A percentile compares a stretch with the other conserved stretches of the same genome.
phyloP scores from a whole-genome alignment of 2,797 vertebrate genomes.

The Coilia nasus region DNA sequence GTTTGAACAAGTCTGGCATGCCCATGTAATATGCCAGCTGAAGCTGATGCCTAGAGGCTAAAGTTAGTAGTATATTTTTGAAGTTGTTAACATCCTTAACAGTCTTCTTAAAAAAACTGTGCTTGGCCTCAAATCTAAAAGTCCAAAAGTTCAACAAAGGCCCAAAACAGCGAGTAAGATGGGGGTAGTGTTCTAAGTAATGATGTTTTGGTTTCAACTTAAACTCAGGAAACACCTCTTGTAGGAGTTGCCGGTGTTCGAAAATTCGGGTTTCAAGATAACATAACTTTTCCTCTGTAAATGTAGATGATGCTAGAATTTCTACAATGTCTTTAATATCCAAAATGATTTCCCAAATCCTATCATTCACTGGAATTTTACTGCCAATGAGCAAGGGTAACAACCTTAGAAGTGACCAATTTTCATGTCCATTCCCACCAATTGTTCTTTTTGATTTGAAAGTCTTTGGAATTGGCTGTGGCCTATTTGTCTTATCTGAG shows the following conservation, averaged over 20 bases:
- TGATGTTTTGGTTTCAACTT: constrained; percentile 38
- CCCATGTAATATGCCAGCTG: constrained; percentile 43
- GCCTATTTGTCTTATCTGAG: constrained; percentile 39
- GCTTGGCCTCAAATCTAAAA: constrained; percentile 29
- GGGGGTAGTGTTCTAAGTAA: constrained; percentile 34
- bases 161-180: constrained; percentile 44
- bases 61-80: constrained; percentile 44
- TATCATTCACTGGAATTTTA: constrained; percentile 32
- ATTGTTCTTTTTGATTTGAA: constrained; percentile 38
- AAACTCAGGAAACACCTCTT: constrained; percentile 33
- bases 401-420: constrained; percentile 25
- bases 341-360: constrained; percentile 41
- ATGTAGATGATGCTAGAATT: constrained; percentile 34
- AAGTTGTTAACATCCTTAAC: constrained; percentile 38
- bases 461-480: constrained; percentile 27
- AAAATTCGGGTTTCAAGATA: constrained; percentile 31
- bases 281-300: constrained; percentile 47
- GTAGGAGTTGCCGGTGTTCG: constrained; percentile 34
- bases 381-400: constrained; percentile 26
- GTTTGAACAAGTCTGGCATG: constrained; percentile 45
- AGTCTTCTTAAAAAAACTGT: no score
- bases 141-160: constrained; percentile 42
- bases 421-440: constrained; percentile 42
- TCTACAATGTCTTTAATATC: constrained; percentile 52
- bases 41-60: constrained; percentile 46